Evolutionary conservation across 2,888 invertebrate species (phyloP).

Genomic region (Aspidiotus destructor): DNA sequence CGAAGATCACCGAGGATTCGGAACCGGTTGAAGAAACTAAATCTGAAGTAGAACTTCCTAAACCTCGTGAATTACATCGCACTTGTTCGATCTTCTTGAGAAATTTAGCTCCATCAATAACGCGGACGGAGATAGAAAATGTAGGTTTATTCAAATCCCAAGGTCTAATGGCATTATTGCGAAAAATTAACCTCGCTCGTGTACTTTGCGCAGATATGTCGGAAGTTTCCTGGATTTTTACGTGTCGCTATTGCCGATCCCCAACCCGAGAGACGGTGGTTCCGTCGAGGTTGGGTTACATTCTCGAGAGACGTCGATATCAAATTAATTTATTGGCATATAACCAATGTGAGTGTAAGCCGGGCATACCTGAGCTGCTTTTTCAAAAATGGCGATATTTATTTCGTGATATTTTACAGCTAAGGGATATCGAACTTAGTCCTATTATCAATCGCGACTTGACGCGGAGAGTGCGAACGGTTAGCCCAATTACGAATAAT

Average conservation of each 20-base stretch:
- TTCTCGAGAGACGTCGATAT: conserved; percentile 94
- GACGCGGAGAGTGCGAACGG: conserved; percentile 82
- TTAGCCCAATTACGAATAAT: conserved; percentile 82
- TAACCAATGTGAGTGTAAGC: conserved; percentile 71
- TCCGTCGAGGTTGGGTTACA: conserved; percentile 96
- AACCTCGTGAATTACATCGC: conserved; percentile 72
- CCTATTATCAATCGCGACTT: conserved; percentile 95
- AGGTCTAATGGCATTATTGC: neutral
- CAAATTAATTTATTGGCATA: conserved; percentile 98
- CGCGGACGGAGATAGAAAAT: conserved; percentile 91
- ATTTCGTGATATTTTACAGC: conserved; percentile 44
- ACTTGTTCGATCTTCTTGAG: conserved; percentile 95
- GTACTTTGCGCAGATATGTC: conserved; percentile 40
- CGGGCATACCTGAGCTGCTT: neutral
- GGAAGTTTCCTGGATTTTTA: conserved; percentile 83
- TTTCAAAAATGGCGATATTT: neutral
- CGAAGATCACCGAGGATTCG: neutral
- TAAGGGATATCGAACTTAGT: conserved; percentile 82
- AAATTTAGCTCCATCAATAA: conserved; percentile 90
- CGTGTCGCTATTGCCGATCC: conserved; percentile 96
- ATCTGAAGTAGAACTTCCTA: conserved; percentile 32
- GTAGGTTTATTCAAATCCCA: conserved; percentile 47
- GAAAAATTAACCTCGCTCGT: neutral
- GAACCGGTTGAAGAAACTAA: conserved; percentile 2
- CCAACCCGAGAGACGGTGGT: conserved; percentile 89